These are phyloP conservation scores for Chalcis sispes DNA, from an alignment of 2,888 invertebrate species.

Conservation along the genomic window DNA sequence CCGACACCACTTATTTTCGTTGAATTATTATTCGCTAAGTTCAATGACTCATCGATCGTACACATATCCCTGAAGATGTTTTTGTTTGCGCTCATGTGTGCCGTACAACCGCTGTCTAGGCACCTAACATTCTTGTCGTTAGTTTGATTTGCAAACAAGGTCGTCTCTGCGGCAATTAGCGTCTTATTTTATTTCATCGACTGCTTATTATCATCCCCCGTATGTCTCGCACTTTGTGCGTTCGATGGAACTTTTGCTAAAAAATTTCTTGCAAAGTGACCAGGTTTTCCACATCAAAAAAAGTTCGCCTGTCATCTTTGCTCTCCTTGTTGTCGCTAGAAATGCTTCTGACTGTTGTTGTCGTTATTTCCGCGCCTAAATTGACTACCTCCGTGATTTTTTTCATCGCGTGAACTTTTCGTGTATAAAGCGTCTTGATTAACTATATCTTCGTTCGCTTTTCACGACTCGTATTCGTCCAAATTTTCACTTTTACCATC, in stretches of 20 bases:
- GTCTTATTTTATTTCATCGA: background rate
- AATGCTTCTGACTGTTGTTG: background rate
- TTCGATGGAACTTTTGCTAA: background rate
- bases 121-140: background rate
- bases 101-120: background rate
- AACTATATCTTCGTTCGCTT: background rate
- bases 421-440: background rate
- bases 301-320: background rate
- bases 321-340: background rate
- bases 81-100: background rate
- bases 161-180: no score
- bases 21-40: background rate
- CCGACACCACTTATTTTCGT: background rate
- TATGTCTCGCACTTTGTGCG: background rate
- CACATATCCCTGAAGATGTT: background rate
- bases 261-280: background rate
- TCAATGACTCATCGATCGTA: background rate
- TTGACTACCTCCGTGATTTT: background rate
- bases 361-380: background rate
- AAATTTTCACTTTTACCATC: slow-evolving; percentile 39
- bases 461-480: slow-evolving; percentile 27
- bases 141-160: background rate
- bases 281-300: background rate
- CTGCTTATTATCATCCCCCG: background rate
- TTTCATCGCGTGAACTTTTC: background rate